Base-by-base conservation (phyloP, 2,888 invertebrate species). In the Theretra japonica region DNA sequence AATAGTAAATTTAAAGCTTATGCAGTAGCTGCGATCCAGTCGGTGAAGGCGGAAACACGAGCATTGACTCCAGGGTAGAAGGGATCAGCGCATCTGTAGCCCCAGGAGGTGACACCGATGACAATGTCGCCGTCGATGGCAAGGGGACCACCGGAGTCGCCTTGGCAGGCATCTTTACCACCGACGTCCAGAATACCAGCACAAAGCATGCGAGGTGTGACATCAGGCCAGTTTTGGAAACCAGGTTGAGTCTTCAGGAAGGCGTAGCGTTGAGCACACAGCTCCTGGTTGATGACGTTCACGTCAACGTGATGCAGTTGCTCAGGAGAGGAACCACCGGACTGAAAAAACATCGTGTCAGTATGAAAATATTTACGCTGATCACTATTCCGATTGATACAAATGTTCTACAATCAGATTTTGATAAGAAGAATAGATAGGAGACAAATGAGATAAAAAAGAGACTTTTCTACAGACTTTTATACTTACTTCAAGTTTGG, bases 81-180 rank as follows among this genome's bases (percentile, higher is more conserved):
- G 25, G 94, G 89, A 72, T 88, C 82, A 3, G 92, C 95, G 80
- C 95, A 95, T 70, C 92, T 89, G 79, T 83, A 87, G 73, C 95
- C 95, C 94, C 95, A 95, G 58, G 95, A 95, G 19, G 95, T 95
- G 76, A 95, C 78, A n/a, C 95, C 95, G 81, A 95, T 95, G 80
- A 95, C 88, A 75, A 88, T 81, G 53, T 86, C 90, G 59, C 79
- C 79, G 85, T 87, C 90, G 69, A 92, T 80, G n/a, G n/a, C 53
- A 75, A 95, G 86, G 58, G 95, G 95, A 0, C 95, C 95, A 0
- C 95, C 95, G 76, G 95, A 95, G 88, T 95, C 95, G 30, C 95
- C 95, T 78, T 94, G 91, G 73, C 94, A 94, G 15, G 93, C 90
- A 81, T 94, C 94, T 53, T 82, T 84, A 1, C 93, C 93, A 78